These are phyloP conservation scores for Vanessa tameamea DNA, from an alignment of 1,140 invertebrate species.

Conservation along the genomic window DNA sequence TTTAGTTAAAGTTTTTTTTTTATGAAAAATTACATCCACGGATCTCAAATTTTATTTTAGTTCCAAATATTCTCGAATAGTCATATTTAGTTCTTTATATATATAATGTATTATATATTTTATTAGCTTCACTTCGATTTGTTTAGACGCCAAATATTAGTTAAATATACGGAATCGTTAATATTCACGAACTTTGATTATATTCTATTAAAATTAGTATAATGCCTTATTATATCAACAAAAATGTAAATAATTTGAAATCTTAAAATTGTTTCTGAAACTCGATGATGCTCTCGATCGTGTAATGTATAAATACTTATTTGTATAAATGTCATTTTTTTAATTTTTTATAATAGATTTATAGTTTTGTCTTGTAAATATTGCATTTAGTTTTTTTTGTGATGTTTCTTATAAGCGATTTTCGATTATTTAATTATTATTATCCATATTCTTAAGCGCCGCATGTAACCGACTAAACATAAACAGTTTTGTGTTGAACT, in stretches of 20 bases:
- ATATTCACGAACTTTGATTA: slow-evolving; percentile 19
- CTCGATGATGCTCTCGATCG: slow-evolving; percentile 51
- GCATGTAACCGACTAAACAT: slow-evolving; percentile 65
- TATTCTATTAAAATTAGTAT: slow-evolving; percentile 30
- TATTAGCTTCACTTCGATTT: slow-evolving; percentile 46
- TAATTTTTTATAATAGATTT: slow-evolving; percentile 49
- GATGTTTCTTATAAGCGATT: slow-evolving; percentile 65
- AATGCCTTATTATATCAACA: slow-evolving; percentile 5
- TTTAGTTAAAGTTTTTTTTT: slow-evolving; percentile 44
- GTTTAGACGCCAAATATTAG: slow-evolving; percentile 76
- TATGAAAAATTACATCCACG: slow-evolving; percentile 45
- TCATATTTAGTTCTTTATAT: slow-evolving; percentile 57
- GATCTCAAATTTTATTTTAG: slow-evolving; percentile 77
- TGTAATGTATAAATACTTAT: slow-evolving; percentile 43
- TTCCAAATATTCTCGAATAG: slow-evolving; percentile 74
- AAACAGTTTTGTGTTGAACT: slow-evolving; percentile 70
- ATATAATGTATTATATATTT: slow-evolving; percentile 14
- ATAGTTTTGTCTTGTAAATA: slow-evolving; percentile 69
- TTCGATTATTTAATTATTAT: slow-evolving; percentile 47
- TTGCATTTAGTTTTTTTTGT: slow-evolving; percentile 73
- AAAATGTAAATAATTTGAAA: slow-evolving; percentile 54
- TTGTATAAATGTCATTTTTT: slow-evolving; percentile 47
- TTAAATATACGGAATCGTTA: slow-evolving; percentile 49
- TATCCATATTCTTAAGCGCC: slow-evolving; percentile 54
- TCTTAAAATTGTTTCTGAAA: slow-evolving; percentile 46